Conservation (phyloP, 2,888 invertebrate species). For the Iselma pallidipennis region DNA sequence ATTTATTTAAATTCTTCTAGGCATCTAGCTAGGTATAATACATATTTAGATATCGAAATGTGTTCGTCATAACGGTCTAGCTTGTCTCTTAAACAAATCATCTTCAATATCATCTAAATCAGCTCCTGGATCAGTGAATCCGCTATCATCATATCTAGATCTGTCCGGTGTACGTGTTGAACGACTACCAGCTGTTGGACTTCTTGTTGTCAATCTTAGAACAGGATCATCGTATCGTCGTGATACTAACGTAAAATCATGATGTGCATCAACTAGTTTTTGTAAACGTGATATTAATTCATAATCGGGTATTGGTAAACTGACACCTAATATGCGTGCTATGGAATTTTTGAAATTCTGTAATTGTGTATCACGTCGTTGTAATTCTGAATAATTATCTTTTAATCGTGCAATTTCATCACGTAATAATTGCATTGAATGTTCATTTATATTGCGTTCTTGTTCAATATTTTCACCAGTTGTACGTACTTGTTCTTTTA, state of each 20-base stretch:
- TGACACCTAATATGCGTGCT: constrained; percentile 61
- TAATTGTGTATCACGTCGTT: constrained; percentile 76
- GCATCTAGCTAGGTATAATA: too few species aligned
- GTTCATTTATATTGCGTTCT: constrained; percentile 71
- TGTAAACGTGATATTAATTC: constrained; percentile 70
- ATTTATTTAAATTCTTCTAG: too few species aligned
- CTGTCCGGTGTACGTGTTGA: constrained; percentile 57
- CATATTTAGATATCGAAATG: constrained; percentile 37
- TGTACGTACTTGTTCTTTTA: constrained; percentile 73
- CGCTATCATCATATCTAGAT: constrained; percentile 73
- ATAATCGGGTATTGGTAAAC: constrained; percentile 61
- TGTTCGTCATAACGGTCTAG: constrained; percentile 60
- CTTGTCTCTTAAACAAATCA: constrained; percentile 68
- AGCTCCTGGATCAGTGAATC: constrained; percentile 68
- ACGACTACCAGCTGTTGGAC: constrained; percentile 60
- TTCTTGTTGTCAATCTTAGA: constrained; percentile 59
- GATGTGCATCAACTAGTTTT: constrained; percentile 83
- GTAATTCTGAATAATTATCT: constrained; percentile 73
- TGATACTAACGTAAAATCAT: constrained; percentile 83
- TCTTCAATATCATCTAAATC: constrained; percentile 71
- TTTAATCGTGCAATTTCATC: constrained; percentile 78
- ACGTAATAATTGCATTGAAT: constrained; percentile 70
- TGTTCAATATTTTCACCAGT: constrained; percentile 71
- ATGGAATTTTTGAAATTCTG: constrained; percentile 71
- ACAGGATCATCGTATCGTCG: constrained; percentile 70